phyloP scores from a whole-genome alignment of 2,797 vertebrate genomes.

The Gallinago solitaria region DNA sequence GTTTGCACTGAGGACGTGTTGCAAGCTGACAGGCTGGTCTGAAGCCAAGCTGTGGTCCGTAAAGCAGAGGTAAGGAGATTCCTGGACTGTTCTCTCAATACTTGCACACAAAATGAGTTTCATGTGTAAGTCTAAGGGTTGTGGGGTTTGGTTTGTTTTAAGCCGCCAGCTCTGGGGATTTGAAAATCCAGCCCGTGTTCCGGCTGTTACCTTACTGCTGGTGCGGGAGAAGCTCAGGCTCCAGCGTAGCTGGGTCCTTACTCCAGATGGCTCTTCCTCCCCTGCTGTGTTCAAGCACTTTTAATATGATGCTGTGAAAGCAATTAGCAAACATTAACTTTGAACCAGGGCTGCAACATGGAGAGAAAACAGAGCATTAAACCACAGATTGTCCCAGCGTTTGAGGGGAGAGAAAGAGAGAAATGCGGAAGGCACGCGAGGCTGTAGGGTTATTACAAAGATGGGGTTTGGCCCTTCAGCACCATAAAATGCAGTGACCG shows the following conservation, averaged over 20 bases:
- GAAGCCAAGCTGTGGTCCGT: neutral
- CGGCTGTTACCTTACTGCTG: neutral
- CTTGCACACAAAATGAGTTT: neutral
- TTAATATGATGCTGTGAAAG: neutral
- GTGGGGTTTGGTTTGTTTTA: neutral
- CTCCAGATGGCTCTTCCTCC: neutral
- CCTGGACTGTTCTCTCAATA: neutral
- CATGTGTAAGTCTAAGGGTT: neutral
- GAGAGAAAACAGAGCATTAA: neutral
- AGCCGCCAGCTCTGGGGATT: neutral
- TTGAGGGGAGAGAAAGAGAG: neutral
- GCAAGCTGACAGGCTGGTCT: neutral
- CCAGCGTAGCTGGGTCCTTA: neutral
- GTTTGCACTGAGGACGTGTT: neutral
- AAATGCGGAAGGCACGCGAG: neutral
- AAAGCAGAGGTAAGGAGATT: neutral
- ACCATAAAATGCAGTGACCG: neutral
- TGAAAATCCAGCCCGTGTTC: neutral
- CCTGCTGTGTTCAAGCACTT: neutral
- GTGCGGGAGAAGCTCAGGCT: neutral
- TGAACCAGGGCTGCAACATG: neutral
- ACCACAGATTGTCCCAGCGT: accelerated
- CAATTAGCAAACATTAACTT: neutral
- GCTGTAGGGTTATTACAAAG: neutral
- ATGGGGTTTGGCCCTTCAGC: neutral